Evolutionary conservation across 2,888 invertebrate genomes (phyloP).

Genomic region (Ormyrus labotus): DNA sequence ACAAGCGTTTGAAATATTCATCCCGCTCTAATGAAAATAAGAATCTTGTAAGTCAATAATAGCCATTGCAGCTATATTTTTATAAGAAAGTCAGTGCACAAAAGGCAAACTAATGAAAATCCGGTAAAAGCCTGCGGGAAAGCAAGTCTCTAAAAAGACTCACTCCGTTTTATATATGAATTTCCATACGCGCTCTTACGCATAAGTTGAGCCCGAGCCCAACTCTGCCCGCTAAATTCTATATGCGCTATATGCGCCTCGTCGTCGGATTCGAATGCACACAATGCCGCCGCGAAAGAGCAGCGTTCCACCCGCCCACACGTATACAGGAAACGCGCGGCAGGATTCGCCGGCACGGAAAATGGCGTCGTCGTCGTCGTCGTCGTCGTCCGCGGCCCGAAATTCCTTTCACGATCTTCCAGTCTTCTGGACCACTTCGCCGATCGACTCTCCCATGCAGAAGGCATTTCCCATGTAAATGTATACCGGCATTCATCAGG

Average conservation of each 20-base stretch:
- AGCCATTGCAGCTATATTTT: background rate
- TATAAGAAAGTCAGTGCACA: no score
- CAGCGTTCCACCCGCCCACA: background rate
- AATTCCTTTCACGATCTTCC: constrained; percentile 63
- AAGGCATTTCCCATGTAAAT: constrained; percentile 73
- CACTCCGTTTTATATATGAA: background rate
- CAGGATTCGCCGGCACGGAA: constrained; percentile 51
- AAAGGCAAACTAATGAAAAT: no score
- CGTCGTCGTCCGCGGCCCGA: constrained; percentile 32
- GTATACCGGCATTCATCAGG: constrained; percentile 74
- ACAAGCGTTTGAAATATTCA: no score
- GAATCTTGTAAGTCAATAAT: constrained; percentile 16
- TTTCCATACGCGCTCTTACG: constrained; percentile 27
- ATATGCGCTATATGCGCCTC: background rate
- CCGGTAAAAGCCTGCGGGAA: no score
- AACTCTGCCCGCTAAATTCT: constrained; percentile 33
- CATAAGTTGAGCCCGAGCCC: constrained; percentile 26
- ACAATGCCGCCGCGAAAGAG: constrained; percentile 5
- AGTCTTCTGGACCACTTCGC: constrained; percentile 64
- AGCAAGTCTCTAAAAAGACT: background rate
- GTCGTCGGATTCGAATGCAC: constrained; percentile 21
- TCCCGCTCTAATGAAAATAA: no score
- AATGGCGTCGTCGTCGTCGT: constrained; percentile 57
- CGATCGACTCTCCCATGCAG: constrained; percentile 54
- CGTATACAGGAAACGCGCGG: background rate